Conservation (phyloP, 2,113 vertebrate species). For the Saccopteryx bilineata region DNA sequence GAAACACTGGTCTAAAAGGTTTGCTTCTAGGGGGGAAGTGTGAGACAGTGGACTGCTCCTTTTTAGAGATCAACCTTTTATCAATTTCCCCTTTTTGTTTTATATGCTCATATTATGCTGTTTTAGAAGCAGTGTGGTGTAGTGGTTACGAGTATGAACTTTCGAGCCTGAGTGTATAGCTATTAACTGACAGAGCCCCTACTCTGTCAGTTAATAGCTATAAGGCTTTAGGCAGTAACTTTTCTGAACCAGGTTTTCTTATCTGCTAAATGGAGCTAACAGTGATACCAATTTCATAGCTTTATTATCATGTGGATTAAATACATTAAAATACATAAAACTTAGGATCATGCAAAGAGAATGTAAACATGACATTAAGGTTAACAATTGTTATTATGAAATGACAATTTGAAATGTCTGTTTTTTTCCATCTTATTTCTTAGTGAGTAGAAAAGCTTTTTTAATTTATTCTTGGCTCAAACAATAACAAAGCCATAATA, state of each 20-base stretch:
- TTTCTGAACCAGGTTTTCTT: not conserved
- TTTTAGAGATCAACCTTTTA: not conserved
- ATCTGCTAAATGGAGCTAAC: not conserved
- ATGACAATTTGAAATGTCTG: not conserved
- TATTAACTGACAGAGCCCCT: not conserved
- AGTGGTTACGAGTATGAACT: not conserved
- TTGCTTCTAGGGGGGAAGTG: not conserved
- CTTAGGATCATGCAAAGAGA: not conserved
- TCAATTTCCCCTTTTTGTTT: not conserved
- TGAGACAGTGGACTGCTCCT: not conserved
- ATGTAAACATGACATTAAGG: not conserved
- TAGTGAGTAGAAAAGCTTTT: not conserved
- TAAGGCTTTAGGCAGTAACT: not conserved
- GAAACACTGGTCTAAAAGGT: not conserved
- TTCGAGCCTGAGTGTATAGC: not conserved
- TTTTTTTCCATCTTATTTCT: not conserved
- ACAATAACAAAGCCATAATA: not conserved
- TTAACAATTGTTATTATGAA: not conserved
- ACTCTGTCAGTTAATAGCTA: not conserved
- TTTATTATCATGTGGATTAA: not conserved
- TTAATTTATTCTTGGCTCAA: not conserved
- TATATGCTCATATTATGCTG: not conserved
- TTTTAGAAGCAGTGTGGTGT: not conserved
- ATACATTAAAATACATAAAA: slow-evolving; percentile 25
- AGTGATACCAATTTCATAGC: not conserved